These are phyloP conservation scores for Pterostichus madidus DNA, from an alignment of 2,888 invertebrate species.

Conservation along the genomic window DNA sequence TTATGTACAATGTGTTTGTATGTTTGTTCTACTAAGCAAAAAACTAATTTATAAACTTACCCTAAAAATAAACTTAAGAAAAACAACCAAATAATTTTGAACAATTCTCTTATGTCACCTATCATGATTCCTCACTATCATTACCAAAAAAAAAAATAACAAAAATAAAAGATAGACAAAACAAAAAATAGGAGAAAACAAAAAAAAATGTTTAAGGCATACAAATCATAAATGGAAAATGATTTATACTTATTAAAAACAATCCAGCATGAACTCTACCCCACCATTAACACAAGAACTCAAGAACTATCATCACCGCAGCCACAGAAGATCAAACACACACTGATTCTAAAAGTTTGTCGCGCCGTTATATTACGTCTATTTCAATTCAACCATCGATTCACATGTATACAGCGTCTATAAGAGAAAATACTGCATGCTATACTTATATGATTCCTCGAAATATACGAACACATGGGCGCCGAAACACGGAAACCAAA, in stretches of 20 bases:
- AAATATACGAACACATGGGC: slow-evolving; percentile 49
- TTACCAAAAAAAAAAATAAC: slow-evolving; percentile 25
- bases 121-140: slow-evolving; percentile 31
- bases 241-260: slow-evolving; percentile 39
- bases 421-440: slow-evolving; percentile 47
- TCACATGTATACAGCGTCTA: slow-evolving; percentile 45
- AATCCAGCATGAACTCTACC: not conserved
- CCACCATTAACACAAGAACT: slow-evolving; percentile 10
- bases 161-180: slow-evolving; percentile 37
- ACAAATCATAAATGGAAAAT: slow-evolving; percentile 24
- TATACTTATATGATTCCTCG: slow-evolving; percentile 42
- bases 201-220: slow-evolving; percentile 19
- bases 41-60: slow-evolving; percentile 58
- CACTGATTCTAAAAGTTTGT: slow-evolving; percentile 26
- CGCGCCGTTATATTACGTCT: slow-evolving; percentile 26
- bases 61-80: slow-evolving; percentile 62
- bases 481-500: slow-evolving; percentile 56
- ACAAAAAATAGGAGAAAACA: slow-evolving; percentile 43
- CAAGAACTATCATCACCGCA: slow-evolving; percentile 18
- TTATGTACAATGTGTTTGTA: slow-evolving; percentile 41
- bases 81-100: slow-evolving; percentile 65
- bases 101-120: slow-evolving; percentile 42
- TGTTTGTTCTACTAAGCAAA: slow-evolving; percentile 46
- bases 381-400: slow-evolving; percentile 60
- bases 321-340: slow-evolving; percentile 23